Conservation (phyloP, 2,113 vertebrate genomes). For the Anser brachyrhynchus region DNA sequence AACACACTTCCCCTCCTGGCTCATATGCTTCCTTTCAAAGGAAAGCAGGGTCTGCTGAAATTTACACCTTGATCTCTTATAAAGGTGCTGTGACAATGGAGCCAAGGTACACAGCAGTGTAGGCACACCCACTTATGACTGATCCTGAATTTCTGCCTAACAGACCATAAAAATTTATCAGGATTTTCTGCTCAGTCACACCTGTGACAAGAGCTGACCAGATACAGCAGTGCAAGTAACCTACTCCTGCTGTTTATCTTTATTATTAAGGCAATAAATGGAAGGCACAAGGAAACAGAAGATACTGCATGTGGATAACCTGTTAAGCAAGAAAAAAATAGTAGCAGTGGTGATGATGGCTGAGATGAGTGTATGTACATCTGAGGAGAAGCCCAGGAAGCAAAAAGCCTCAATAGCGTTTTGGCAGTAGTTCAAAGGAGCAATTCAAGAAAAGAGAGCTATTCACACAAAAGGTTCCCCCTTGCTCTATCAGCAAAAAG, state of each 20-base stretch:
- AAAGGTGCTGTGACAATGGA: not conserved
- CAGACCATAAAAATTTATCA: not conserved
- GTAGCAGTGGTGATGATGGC: not conserved
- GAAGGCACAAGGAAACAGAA: not conserved
- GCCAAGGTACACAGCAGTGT: not conserved
- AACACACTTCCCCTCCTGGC: fast-evolving
- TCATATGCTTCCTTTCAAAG: not conserved
- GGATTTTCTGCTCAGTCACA: not conserved
- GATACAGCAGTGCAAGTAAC: not conserved
- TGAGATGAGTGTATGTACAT: not conserved
- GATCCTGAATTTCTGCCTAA: not conserved
- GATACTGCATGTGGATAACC: not conserved
- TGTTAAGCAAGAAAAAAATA: not conserved
- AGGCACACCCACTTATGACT: not conserved
- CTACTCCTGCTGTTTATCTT: not conserved
- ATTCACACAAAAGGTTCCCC: not conserved
- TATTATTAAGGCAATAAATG: not conserved
- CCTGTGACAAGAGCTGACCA: not conserved
- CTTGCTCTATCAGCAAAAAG: not conserved
- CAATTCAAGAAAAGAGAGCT: not conserved
- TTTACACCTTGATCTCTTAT: not conserved
- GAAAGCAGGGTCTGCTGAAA: not conserved
- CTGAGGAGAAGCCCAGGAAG: not conserved
- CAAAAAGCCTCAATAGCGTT: not conserved
- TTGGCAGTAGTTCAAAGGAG: not conserved